These are phyloP conservation scores for Dryobota labecula DNA, from an alignment of 2,888 invertebrate genomes.

Conservation along the genomic window DNA sequence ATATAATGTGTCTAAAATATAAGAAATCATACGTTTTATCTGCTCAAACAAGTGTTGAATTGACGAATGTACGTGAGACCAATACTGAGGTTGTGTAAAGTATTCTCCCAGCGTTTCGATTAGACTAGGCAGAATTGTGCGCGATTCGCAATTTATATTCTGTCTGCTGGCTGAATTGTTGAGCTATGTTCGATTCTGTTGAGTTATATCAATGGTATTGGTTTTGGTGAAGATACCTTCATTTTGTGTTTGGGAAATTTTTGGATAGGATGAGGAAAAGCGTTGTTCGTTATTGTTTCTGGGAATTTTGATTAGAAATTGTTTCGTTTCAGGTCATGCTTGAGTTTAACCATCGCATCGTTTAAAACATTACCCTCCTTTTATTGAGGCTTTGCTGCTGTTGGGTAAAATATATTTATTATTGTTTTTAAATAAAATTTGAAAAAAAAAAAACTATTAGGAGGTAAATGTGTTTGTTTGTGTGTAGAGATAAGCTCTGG, in stretches of 20 bases:
- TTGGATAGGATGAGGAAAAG: background rate
- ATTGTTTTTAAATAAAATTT: no score
- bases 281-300: background rate
- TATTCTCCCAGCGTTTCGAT: constrained; percentile 60
- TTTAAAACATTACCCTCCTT: no score
- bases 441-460: no score
- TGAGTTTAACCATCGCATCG: background rate
- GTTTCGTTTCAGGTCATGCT: background rate
- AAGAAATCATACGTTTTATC: constrained; percentile 65
- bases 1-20: constrained; percentile 54
- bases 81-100: constrained; percentile 46
- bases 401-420: background rate
- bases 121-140: constrained; percentile 61
- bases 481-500: background rate
- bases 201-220: constrained; percentile 55
- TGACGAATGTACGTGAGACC: constrained; percentile 63
- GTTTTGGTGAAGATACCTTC: constrained; percentile 27
- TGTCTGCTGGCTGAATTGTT: constrained; percentile 54
- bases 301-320: background rate
- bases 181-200: constrained; percentile 59
- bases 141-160: constrained; percentile 57
- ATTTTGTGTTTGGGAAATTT: constrained; percentile 37
- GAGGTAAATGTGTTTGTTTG: no score
- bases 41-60: constrained; percentile 68
- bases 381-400: background rate